phyloP scores from a whole-genome alignment of 1,140 invertebrate genomes.

The Drosophila willistoni region DNA sequence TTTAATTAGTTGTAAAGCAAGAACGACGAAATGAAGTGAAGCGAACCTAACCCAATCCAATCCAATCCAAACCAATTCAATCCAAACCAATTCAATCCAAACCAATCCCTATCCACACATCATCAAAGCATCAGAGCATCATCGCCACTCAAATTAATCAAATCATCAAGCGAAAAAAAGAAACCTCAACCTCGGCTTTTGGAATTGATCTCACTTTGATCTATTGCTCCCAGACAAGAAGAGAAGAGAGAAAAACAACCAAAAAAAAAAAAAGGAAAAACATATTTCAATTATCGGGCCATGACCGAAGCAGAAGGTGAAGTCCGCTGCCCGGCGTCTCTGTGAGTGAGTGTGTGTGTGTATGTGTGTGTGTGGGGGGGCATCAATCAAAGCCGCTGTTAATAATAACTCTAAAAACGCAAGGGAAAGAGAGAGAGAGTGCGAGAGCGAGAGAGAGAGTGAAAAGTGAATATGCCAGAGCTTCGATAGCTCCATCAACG shows the following conservation, averaged over 20 bases:
- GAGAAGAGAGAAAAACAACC: background rate
- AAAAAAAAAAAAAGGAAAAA: constrained; percentile 32
- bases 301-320: constrained; percentile 68
- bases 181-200: constrained; percentile 29
- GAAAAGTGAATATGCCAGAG: constrained; percentile 57
- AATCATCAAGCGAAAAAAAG: constrained; percentile 62
- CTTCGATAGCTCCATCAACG: constrained; percentile 54
- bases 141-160: constrained; percentile 70
- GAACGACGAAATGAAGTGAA: constrained; percentile 1
- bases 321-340: constrained; percentile 44
- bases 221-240: constrained; percentile 28
- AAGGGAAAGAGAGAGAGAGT: constrained; percentile 44
- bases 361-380: constrained; percentile 38
- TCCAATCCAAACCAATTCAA: constrained; percentile 12
- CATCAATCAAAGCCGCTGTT: constrained; percentile 76
- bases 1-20: constrained; percentile 47
- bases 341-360: constrained; percentile 37
- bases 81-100: background rate
- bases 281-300: constrained; percentile 79
- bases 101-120: background rate
- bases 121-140: constrained; percentile 18
- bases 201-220: constrained; percentile 61
- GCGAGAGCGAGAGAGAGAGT: constrained; percentile 43
- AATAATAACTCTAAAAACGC: constrained; percentile 26
- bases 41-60: constrained; percentile 33